phyloP scores from a whole-genome alignment of 2,797 vertebrate genomes.

The Xiphophorus birchmanni region DNA sequence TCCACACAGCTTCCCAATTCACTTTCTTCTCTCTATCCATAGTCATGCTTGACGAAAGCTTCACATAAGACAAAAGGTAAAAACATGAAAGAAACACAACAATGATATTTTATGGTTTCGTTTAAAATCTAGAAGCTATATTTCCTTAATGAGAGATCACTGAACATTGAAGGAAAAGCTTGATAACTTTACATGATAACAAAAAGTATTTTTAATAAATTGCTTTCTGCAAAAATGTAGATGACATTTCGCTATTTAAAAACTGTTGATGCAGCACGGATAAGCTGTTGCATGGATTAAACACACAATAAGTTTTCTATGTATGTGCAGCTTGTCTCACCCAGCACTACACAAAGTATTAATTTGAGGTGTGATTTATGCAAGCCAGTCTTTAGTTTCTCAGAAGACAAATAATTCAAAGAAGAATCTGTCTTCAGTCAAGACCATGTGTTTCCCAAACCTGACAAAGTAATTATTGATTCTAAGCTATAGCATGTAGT shows the following conservation, averaged over 20 bases:
- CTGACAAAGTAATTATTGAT: neutral
- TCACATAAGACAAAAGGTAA: constrained; percentile 20
- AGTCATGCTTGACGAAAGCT: constrained; percentile 27
- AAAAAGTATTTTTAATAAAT: neutral
- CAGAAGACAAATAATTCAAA: neutral
- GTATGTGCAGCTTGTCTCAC: neutral
- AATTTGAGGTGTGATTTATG: neutral
- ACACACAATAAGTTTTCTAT: neutral
- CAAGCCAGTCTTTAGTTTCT: neutral
- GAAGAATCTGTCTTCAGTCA: neutral
- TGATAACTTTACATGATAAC: neutral
- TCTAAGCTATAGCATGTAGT: neutral
- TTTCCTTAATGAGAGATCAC: neutral
- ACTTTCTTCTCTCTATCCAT: constrained; percentile 20
- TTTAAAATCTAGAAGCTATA: constrained; percentile 11
- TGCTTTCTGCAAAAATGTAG: neutral
- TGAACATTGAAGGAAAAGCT: neutral
- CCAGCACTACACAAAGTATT: neutral
- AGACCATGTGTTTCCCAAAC: neutral
- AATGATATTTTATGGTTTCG: neutral
- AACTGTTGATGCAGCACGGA: neutral
- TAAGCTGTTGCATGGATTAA: neutral
- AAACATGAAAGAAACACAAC: constrained; percentile 22
- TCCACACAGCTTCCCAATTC: constrained; percentile 37
- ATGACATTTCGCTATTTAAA: neutral